Conservation (phyloP, 2,113 vertebrate species). For the Antidorcas marsupialis region DNA sequence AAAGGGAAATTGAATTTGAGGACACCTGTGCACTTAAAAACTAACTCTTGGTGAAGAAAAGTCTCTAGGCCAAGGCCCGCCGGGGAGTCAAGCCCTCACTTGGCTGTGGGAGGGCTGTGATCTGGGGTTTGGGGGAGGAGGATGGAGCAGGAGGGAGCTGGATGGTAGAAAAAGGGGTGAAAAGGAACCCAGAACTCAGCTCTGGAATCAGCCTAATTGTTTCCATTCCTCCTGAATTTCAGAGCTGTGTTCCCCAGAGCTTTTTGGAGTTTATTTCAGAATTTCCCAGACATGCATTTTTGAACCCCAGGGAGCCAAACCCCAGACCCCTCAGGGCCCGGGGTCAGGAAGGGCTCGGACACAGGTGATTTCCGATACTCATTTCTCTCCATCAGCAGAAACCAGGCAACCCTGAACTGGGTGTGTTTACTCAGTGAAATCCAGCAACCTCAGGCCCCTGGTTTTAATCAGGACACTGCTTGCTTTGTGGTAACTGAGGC, state of each 20-base stretch:
- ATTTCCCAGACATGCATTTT: neutral
- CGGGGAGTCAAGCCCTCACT: neutral
- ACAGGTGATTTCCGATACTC: conserved; percentile 61
- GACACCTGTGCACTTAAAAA: neutral
- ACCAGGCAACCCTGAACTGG: conserved; percentile 65
- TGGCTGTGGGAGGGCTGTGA: neutral
- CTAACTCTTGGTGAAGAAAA: neutral
- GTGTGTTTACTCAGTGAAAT: conserved; percentile 74
- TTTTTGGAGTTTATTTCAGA: neutral
- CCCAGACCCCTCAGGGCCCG: neutral
- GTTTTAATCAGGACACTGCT: conserved; percentile 79
- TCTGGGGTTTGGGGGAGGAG: neutral
- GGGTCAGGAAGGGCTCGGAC: conserved; percentile 46
- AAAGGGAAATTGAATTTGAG: neutral
- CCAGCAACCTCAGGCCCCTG: conserved; percentile 74
- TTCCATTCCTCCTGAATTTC: conserved; percentile 27
- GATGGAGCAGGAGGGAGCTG: neutral
- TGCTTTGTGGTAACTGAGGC: conserved; percentile 72
- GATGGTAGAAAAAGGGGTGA: neutral
- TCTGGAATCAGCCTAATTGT: conserved; percentile 29
- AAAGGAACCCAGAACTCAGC: neutral
- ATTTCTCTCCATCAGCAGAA: conserved; percentile 70
- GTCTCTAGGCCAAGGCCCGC: rapidly evolving
- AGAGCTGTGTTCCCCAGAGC: neutral
- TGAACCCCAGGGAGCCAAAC: neutral